Evolutionary conservation across 2,797 vertebrate genomes (phyloP), one percentile per base, ranked within the genome.

Genomic region (Benthosema pterotum): DNA sequence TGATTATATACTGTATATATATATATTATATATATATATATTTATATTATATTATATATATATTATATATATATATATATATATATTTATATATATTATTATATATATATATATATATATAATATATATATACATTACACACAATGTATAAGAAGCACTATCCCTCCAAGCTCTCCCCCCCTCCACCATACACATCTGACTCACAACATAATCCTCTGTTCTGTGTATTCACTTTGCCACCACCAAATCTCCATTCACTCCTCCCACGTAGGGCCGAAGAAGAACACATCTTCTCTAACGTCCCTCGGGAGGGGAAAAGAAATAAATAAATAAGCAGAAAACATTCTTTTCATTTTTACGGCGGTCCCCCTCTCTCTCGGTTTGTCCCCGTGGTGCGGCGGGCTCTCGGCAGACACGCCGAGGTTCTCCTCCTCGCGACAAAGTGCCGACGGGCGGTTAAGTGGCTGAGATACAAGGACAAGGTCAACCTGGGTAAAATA

Each of bases 281-380:
- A n/a, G 17, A 16, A 13, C 0, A 7, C 46, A 38, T 11, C 32
- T 52, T 57, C 64, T n/a, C n/a, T n/a, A 55, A 2, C 63, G 72
- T 65, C 62, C 57, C 55, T 28, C 62, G 49, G 67, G 74, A 67
- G 78, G 62, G 60, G 66, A 43, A 63, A 72, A 72, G 55, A 77
- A 78, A 85, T 56, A 83, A 75, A 83, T 56, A 68, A 52, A 57
- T 65, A 71, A 72, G 86, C 71, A 83, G n/a, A 32, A 15, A 53
- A 82, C 77, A 78, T 2, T 58, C 58, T 62, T 58, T 75, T 59
- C 38, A 28, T 60, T 81, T 28, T 32, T 16, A 58, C 51, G 57
- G 57, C 2, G 70, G 70, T 67, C 68, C 63, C 62, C n/a, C n/a
- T n/a, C n/a, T n/a, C n/a, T n/a, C 59, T 74, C 43, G 3, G 53